Base-by-base conservation (phyloP, 2,113 vertebrate species). In the Cettia cetti region DNA sequence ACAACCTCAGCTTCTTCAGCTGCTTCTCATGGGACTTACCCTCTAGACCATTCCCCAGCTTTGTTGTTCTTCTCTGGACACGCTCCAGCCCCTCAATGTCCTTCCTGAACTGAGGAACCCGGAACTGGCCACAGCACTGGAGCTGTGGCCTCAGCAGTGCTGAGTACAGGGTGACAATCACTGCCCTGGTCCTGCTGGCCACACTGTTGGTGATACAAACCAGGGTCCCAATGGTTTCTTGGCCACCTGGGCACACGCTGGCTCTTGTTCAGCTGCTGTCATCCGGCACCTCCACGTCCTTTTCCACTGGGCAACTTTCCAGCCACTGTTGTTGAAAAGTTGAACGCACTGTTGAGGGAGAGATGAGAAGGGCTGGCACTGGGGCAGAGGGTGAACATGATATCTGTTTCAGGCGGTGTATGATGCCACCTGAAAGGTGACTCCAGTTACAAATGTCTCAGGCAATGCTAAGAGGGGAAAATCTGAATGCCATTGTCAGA, bases 131-230 rank as follows among this genome's bases (percentile, higher is more conserved):
- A 16, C 54, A 45, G 27, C 21, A 53, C 15, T 28, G 0, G 0
- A 39, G 47, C 7, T 61, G 33, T 3, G 9, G 44, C 23, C 54
- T 39, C 84, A n/a, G 10, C 45, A 39, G 5, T 45, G 15, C 54
- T 0, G 0, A 28, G 39, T 2, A n/a, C n/a, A 28, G 0, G 28
- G 44, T 12, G 4, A 27, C 27, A 10, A 2, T 24, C 50, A 5
- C n/a, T 39, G 60, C 40, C 42, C 35, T 75, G 24, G 1, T 27
- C 39, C 84, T 61, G 47, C 28, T 69, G 84, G 28, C 8, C 39
- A 53, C 23, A 33, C 15, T 5, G 0, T 6, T n/a, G 22, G 1
- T 61, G n/a, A n/a, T 10, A 2, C 39, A 61, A 33, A 7, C 17
- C 53, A 68, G 63, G 37, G 1, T 69, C 22, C 9, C 72, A 39